Percentiles rank a stretch among this genome's conserved stretches.
These are phyloP conservation scores for Chydorus sphaericus DNA, from an alignment of 2,888 invertebrate species.

Conservation along the genomic window DNA sequence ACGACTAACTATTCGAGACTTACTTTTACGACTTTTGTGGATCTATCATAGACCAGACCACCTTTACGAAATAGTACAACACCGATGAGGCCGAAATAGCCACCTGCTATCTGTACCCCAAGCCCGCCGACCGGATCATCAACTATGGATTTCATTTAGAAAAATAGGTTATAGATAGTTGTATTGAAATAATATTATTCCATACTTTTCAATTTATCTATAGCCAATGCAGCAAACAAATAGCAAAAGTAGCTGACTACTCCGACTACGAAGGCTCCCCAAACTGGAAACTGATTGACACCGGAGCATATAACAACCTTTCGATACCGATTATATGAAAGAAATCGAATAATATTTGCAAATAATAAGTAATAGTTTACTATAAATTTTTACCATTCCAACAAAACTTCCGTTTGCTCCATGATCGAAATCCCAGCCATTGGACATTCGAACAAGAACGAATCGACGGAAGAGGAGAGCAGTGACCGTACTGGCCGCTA, in stretches of 20 bases:
- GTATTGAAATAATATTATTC: neutral
- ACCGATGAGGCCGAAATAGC: neutral
- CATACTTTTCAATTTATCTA: no score
- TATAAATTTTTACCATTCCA: slow-evolving; percentile 27
- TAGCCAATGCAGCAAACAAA: slow-evolving; percentile 22
- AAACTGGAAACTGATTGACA: slow-evolving; percentile 30
- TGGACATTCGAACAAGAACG: neutral
- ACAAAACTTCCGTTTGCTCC: slow-evolving; percentile 36
- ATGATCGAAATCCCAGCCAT: slow-evolving; percentile 31
- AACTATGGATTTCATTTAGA: neutral
- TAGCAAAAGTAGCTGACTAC: slow-evolving; percentile 30
- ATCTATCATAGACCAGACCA: neutral
- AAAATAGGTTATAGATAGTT: neutral
- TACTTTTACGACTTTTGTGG: neutral
- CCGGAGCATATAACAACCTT: slow-evolving; percentile 34
- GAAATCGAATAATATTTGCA: no score
- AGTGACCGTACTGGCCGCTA: slow-evolving; percentile 6
- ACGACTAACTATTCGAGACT: no score
- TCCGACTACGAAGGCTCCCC: slow-evolving; percentile 31
- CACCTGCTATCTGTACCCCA: neutral
- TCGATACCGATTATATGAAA: no score
- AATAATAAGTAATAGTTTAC: no score
- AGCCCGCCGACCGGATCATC: neutral
- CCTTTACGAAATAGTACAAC: neutral
- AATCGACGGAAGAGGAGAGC: neutral